phyloP scores from a whole-genome alignment of 2,113 vertebrate genomes.

The Nestor notabilis region DNA sequence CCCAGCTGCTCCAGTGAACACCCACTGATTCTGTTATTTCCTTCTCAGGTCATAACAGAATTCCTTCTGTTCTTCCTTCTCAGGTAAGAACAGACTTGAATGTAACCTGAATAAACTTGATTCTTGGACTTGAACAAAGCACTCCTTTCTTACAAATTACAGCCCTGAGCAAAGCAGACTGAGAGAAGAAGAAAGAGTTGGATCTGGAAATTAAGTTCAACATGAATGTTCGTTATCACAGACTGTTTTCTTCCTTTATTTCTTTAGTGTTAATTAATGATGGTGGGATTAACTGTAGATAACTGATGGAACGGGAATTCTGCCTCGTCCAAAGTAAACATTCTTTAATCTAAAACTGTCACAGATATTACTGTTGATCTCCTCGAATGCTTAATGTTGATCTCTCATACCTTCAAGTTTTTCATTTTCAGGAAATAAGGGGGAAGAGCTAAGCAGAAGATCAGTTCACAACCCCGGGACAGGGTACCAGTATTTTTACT shows the following conservation, averaged over 20 bases:
- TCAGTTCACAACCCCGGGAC: not conserved
- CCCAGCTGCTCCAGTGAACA: not conserved
- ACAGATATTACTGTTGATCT: not conserved
- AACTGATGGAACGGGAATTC: constrained; percentile 12
- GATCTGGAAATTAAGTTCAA: constrained; percentile 17
- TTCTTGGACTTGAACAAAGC: constrained; percentile 41
- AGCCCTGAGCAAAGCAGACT: constrained; percentile 37
- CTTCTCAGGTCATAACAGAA: constrained; percentile 34
- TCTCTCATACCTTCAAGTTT: not conserved
- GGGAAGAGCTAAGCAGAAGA: constrained; percentile 3
- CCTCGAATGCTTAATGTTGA: not conserved
- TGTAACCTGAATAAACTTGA: constrained; percentile 54
- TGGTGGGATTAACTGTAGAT: not conserved
- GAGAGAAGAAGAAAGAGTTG: not conserved
- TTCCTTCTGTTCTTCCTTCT: not conserved
- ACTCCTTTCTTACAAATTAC: constrained; percentile 37
- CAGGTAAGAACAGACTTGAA: constrained; percentile 45
- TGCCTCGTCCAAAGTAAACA: constrained; percentile 27
- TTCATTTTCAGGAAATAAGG: constrained; percentile 16
- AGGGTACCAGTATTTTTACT: not conserved
- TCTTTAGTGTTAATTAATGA: constrained; percentile 31
- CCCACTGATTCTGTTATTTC: not conserved
- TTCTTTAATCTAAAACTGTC: not conserved
- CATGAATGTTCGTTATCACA: not conserved
- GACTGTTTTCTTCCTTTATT: constrained; percentile 5